These are phyloP conservation scores for Drosophila neotestacea DNA, from an alignment of 2,888 invertebrate genomes.

Conservation along the genomic window DNA sequence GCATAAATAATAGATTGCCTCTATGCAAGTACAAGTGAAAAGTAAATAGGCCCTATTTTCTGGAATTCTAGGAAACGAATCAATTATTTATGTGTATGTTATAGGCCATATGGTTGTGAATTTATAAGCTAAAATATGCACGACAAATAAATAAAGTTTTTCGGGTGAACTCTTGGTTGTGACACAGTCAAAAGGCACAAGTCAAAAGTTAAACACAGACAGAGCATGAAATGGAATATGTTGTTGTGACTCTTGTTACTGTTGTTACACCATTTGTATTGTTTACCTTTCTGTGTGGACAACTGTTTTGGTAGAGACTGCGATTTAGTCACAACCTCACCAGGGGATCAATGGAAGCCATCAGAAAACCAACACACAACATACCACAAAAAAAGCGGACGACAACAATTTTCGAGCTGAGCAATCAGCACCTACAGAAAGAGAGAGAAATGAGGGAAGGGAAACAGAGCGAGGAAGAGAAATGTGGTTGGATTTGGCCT, in stretches of 20 bases:
- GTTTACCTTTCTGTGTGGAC: slow-evolving; percentile 57
- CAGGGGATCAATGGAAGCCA: slow-evolving; percentile 33
- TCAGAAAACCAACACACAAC: slow-evolving; percentile 6
- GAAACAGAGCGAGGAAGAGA: background rate
- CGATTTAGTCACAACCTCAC: slow-evolving; percentile 36
- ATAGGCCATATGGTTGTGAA: slow-evolving; percentile 24
- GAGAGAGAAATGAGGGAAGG: background rate
- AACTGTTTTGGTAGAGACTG: slow-evolving; percentile 27
- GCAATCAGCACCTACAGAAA: slow-evolving; percentile 52
- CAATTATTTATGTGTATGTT: slow-evolving; percentile 59
- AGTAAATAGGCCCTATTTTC: slow-evolving; percentile 24
- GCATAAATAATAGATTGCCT: slow-evolving; percentile 15
- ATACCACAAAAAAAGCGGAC: slow-evolving; percentile 37
- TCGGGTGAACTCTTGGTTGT: slow-evolving; percentile 13
- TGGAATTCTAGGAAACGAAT: slow-evolving; percentile 24
- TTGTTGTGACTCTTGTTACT: background rate
- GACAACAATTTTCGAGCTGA: slow-evolving; percentile 52
- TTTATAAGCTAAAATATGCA: slow-evolving; percentile 53
- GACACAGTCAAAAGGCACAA: slow-evolving; percentile 14
- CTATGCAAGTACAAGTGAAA: slow-evolving; percentile 22
- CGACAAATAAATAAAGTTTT: slow-evolving; percentile 48
- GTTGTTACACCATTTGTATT: slow-evolving; percentile 36
- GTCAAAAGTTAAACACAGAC: slow-evolving; percentile 48
- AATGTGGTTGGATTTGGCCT: slow-evolving; percentile 21
- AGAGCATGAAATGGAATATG: slow-evolving; percentile 4